phyloP scores from a whole-genome alignment of 2,113 vertebrate genomes.

The Turdus rufiventris region DNA sequence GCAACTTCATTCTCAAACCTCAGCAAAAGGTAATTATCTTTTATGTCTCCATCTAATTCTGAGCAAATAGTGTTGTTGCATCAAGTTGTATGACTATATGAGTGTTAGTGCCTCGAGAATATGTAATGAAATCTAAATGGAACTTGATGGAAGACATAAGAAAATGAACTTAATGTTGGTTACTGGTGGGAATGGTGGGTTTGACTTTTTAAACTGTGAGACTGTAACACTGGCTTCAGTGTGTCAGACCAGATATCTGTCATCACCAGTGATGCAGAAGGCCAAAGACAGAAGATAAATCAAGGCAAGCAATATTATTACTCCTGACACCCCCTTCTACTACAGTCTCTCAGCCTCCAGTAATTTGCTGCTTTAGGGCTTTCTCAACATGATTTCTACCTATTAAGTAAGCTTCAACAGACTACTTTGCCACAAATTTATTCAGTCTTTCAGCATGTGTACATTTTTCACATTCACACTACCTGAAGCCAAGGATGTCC shows the following conservation, averaged over 20 bases:
- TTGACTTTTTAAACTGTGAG: background rate
- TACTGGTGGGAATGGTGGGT: background rate
- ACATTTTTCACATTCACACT: background rate
- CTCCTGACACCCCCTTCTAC: background rate
- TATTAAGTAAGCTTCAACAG: background rate
- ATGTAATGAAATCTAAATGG: background rate
- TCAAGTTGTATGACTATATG: background rate
- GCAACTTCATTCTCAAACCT: background rate
- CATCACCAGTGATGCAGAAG: background rate
- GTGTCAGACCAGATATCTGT: background rate
- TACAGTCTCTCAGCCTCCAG: background rate
- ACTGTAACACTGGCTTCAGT: background rate
- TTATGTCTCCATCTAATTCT: background rate
- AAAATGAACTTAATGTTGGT: background rate
- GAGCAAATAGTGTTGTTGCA: background rate
- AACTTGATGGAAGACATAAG: background rate
- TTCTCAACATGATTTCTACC: background rate
- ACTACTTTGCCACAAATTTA: background rate
- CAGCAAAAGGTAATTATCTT: background rate
- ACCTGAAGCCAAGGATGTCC: background rate
- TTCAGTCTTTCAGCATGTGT: background rate
- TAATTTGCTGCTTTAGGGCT: background rate
- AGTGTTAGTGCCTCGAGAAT: background rate
- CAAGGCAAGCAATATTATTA: background rate
- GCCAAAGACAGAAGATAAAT: background rate